These are phyloP conservation scores for Psittacula cyanocephala DNA, from an alignment of 2,113 vertebrate species.

Conservation along the genomic window DNA sequence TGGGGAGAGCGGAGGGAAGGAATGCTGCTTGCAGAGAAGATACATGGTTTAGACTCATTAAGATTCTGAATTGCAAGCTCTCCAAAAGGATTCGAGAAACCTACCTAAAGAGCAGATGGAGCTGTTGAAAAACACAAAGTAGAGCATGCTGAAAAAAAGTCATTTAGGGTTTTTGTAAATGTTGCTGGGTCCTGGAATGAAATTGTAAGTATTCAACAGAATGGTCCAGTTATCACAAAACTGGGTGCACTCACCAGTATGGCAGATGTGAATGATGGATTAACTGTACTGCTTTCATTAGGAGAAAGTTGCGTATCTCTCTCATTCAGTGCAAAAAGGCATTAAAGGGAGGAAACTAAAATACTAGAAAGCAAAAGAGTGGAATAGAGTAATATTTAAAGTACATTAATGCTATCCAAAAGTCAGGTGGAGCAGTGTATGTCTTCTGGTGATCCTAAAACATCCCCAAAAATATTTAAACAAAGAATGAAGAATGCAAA, in stretches of 20 bases:
- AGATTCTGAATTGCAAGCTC: neutral
- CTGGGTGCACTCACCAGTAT: neutral
- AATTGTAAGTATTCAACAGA: neutral
- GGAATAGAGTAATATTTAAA: neutral
- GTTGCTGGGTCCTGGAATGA: neutral
- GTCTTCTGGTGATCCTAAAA: neutral
- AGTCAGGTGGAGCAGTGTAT: neutral
- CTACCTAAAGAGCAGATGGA: neutral
- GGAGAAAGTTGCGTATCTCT: neutral
- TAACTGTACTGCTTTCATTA: neutral
- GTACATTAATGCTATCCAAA: neutral
- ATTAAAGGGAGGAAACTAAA: neutral
- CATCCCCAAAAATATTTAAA: neutral
- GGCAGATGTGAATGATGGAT: neutral
- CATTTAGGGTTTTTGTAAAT: neutral
- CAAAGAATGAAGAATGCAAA: neutral
- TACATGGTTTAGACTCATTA: neutral
- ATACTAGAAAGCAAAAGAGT: neutral
- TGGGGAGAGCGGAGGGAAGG: neutral
- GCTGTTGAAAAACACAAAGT: neutral
- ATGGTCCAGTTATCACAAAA: neutral
- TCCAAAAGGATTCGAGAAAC: neutral
- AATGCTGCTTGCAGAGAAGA: neutral
- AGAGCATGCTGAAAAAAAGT: neutral
- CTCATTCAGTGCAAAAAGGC: neutral